Base-by-base conservation (phyloP, 2,113 vertebrate species). In the Datnioides undecimradiatus region DNA sequence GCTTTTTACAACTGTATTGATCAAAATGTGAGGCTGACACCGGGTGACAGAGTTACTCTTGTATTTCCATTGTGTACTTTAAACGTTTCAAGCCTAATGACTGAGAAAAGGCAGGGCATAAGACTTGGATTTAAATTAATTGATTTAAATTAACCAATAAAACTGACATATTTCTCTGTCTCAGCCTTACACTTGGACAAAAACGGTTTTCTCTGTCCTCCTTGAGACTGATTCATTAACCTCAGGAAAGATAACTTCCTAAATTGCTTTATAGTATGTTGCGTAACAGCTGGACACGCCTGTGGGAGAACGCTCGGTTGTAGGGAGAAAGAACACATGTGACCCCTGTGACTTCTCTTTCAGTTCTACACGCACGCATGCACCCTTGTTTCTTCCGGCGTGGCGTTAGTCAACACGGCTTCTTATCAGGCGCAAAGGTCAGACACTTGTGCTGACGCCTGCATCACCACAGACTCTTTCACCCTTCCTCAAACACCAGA, bases 341-440 rank as follows among this genome's bases (percentile, higher is more conserved):
- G 51, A 74, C 64, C 19, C 21, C 2, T n/a, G 1, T 51, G 51
- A 70, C 72, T 74, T 64, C 66, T 66, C 51, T 74, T 80, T 73
- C 58, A 34, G 19, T 54, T 63, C 54, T 41, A 79, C 70, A 27
- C 31, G 27, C 67, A 79, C 4, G 6, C 12, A 46, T 23, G 38
- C 83, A 27, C 73, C 83, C 78, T 55, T 40, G 34, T 83, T 52
- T 73, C 79, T 74, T 68, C 73, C 33, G 8, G 21, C 17, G 58
- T 23, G 17, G 12, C 10, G 4, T 76, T 62, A 58, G 58, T 55
- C 10, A 27, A 78, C 14, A 19, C 29, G 34, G 9, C 5, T 58
- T 59, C 27, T 27, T 27, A 62, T 59, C 52, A 40, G 48, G 82
- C 58, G 54, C 69, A 89, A 84, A 87, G 85, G 66, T 86, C 79